phyloP scores from a whole-genome alignment of 1,140 invertebrate genomes.

The Drosophila ercepeae region DNA sequence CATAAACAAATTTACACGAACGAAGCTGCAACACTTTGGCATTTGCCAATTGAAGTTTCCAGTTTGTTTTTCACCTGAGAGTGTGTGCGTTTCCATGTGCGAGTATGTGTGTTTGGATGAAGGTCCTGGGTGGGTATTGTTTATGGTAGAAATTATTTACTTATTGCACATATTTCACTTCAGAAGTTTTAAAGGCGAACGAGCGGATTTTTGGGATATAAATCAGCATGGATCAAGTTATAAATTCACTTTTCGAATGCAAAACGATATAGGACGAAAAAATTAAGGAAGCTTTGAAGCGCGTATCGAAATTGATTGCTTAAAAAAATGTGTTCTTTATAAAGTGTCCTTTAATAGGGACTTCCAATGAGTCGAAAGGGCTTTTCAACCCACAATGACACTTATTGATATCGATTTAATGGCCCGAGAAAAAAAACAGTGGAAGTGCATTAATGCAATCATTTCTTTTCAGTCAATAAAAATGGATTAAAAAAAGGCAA shows the following conservation, averaged over 20 bases:
- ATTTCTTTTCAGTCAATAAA: constrained; percentile 35
- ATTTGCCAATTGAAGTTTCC: constrained; percentile 62
- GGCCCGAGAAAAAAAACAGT: constrained; percentile 22
- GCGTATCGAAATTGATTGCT: neutral
- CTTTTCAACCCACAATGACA: constrained; percentile 10
- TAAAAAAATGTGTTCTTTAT: neutral
- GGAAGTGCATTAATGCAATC: constrained; percentile 42
- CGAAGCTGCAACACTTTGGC: constrained; percentile 67
- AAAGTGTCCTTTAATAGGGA: neutral
- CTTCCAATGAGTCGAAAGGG: neutral
- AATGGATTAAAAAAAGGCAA: constrained; percentile 24
- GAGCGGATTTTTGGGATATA: neutral
- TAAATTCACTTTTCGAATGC: constrained; percentile 4
- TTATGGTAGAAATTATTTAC: constrained; percentile 34
- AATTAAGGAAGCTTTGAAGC: neutral
- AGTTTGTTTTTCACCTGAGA: constrained; percentile 6
- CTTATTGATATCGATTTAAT: constrained; percentile 28
- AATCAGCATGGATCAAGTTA: constrained; percentile 5
- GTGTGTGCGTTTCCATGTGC: constrained; percentile 4
- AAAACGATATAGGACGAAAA: neutral
- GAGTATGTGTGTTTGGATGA: constrained; percentile 14
- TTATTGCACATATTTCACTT: constrained; percentile 11
- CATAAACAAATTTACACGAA: constrained; percentile 76
- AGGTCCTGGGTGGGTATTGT: constrained; percentile 27
- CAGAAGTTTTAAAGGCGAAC: neutral